Conservation (phyloP, 2,113 vertebrate species). For the Phodopus roborovskii region DNA sequence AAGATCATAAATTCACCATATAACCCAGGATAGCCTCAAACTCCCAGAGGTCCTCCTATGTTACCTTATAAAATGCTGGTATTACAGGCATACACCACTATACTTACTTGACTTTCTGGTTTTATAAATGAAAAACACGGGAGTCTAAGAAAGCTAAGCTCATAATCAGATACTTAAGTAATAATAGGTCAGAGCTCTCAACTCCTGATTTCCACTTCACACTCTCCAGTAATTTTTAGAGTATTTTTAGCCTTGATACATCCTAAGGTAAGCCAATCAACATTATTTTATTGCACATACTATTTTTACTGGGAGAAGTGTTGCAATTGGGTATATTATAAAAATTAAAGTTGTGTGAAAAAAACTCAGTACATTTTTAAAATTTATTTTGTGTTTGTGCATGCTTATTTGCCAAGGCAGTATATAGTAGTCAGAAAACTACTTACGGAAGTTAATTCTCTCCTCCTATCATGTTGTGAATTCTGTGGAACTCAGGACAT, state of each 20-base stretch:
- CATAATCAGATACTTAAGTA: not conserved
- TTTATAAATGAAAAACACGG: conserved; percentile 52
- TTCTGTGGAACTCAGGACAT: not conserved
- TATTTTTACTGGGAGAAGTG: not conserved
- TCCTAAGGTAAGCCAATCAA: not conserved
- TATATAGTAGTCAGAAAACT: not conserved
- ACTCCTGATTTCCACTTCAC: not conserved
- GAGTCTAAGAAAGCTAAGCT: not conserved
- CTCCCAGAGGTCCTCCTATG: not conserved
- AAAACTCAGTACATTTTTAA: not conserved
- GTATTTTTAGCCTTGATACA: not conserved
- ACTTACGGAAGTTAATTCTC: not conserved
- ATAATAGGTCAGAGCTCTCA: not conserved
- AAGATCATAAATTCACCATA: not conserved
- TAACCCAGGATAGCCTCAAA: not conserved
- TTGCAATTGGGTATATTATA: not conserved
- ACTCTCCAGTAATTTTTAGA: not conserved
- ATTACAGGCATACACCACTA: not conserved
- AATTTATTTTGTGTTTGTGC: not conserved
- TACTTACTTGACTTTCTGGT: not conserved
- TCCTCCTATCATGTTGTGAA: not conserved
- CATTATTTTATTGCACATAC: not conserved
- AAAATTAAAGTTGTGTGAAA: not conserved
- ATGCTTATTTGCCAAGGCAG: not conserved
- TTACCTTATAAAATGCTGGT: not conserved